A percentile compares a stretch with the other conserved stretches of the same genome.
Conservation (phyloP, 2,797 vertebrate genomes). For the Morus bassanus region DNA sequence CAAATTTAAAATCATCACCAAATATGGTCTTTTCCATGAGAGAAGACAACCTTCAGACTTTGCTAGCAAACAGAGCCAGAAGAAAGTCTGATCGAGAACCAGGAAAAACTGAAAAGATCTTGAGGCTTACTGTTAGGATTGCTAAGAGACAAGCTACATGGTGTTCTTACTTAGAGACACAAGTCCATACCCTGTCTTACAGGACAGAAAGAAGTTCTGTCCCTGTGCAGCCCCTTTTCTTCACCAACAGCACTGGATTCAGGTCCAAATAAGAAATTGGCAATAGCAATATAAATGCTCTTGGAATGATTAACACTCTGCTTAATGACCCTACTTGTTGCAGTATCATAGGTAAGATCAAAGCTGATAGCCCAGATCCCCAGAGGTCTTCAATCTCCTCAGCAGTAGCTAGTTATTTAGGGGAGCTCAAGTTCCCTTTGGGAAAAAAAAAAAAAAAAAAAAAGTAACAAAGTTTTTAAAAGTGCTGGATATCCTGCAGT, state of each 20-base stretch:
- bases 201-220: background rate
- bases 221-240: background rate
- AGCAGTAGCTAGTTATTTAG: background rate
- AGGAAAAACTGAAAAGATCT: background rate
- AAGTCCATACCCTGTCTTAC: background rate
- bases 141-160: background rate
- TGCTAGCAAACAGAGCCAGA: too few species aligned
- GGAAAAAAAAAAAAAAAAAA: background rate
- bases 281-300: background rate
- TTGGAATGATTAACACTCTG: background rate
- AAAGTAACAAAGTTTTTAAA: background rate
- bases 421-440: background rate
- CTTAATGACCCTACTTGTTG: background rate
- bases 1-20: background rate
- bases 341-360: background rate
- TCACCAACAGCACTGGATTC: background rate
- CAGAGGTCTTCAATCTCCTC: background rate
- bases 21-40: background rate
- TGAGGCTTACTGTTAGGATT: background rate
- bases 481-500: background rate
- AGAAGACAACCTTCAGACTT: background rate
- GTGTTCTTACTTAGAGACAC: background rate
- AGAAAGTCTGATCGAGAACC: background rate
- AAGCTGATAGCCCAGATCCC: background rate
- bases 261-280: background rate